These are phyloP conservation scores for Tor tambroides DNA, from an alignment of 2,113 vertebrate genomes.

Conservation along the genomic window DNA sequence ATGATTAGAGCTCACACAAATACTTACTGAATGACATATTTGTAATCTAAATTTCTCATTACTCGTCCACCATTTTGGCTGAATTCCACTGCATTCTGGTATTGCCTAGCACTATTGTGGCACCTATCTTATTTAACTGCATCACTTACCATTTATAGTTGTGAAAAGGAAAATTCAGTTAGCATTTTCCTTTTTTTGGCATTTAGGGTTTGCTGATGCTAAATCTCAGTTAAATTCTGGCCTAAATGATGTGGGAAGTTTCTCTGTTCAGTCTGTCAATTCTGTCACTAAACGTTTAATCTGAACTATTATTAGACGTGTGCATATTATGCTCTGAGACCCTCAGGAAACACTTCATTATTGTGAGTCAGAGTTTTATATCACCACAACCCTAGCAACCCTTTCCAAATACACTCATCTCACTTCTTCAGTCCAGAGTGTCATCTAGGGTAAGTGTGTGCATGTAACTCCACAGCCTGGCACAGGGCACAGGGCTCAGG, in stretches of 20 bases:
- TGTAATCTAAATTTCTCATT: too few species aligned
- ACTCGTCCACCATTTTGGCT: too few species aligned
- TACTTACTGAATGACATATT: too few species aligned
- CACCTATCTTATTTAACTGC: background rate
- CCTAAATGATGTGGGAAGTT: conserved; percentile 22
- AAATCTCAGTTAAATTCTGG: background rate
- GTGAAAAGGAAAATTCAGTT: background rate
- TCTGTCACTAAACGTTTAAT: conserved; percentile 52
- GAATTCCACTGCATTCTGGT: too few species aligned
- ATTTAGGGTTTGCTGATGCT: background rate
- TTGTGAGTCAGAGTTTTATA: conserved; percentile 67
- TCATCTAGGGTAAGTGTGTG: conserved; percentile 64
- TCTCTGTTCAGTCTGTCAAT: conserved; percentile 36
- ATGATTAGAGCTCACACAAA: too few species aligned
- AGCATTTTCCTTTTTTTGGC: background rate
- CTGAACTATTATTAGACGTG: conserved; percentile 60
- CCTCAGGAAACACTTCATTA: conserved; percentile 66
- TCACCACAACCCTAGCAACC: conserved; percentile 19
- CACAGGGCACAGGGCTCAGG: conserved; percentile 38
- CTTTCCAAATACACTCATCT: conserved; percentile 53
- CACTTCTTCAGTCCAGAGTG: conserved; percentile 59
- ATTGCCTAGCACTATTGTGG: too few species aligned
- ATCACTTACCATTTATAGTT: background rate
- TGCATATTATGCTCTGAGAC: conserved; percentile 60
- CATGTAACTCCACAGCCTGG: conserved; percentile 8